Evolutionary conservation across 2,888 invertebrate genomes (phyloP).

Genomic region (Eudasyphora cyanicolor): DNA sequence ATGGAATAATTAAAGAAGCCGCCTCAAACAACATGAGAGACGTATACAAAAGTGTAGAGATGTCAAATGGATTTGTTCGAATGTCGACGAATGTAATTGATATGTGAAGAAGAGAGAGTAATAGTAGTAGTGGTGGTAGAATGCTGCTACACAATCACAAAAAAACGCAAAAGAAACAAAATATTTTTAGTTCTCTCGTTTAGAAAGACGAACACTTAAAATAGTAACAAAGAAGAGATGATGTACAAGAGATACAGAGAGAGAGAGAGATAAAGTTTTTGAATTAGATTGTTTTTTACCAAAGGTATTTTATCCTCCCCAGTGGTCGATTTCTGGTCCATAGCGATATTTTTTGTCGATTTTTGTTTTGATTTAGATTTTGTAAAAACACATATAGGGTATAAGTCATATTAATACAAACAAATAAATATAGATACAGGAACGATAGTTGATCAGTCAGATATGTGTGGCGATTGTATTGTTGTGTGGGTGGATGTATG

Average conservation of each 20-base stretch:
- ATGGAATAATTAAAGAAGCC: not conserved
- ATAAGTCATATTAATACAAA: conserved; percentile 18
- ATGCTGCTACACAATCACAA: conserved; percentile 18
- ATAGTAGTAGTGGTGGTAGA: not conserved
- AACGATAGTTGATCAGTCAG: not conserved
- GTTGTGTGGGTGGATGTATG: not conserved
- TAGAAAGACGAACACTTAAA: not conserved
- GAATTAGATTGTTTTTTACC: conserved; percentile 82
- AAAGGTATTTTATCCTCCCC: conserved; percentile 95
- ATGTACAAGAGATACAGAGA: conserved; percentile 55
- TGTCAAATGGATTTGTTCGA: not conserved
- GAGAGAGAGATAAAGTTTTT: conserved; percentile 48
- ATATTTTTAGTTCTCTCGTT: not conserved
- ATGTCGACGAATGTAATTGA: not conserved
- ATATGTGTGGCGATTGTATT: not conserved
- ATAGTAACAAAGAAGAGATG: conserved; percentile 30
- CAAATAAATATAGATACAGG: conserved; percentile 37
- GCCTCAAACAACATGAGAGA: not conserved
- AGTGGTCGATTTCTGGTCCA: conserved; percentile 93
- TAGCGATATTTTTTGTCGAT: conserved; percentile 81
- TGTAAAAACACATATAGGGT: conserved; percentile 43
- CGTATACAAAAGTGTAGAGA: too few relatives aligned
- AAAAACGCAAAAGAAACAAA: not conserved
- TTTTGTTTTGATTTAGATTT: conserved; percentile 12
- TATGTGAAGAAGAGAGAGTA: conserved; percentile 3